Base-by-base conservation (phyloP, 2,888 invertebrate genomes). In the Spodoptera littoralis region DNA sequence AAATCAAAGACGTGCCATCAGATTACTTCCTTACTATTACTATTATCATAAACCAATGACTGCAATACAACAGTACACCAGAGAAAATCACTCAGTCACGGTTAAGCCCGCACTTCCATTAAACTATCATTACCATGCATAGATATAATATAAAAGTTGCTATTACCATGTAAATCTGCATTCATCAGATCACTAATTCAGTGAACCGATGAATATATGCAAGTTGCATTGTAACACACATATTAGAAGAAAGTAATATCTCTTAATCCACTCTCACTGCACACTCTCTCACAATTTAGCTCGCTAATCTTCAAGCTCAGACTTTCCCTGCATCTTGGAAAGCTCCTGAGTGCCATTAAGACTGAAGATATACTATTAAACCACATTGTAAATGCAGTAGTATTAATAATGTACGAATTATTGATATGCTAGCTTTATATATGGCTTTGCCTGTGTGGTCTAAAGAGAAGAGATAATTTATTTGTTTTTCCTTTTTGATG, bases 231-330 rank as follows among this genome's bases (percentile, higher is more conserved):
- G 30, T 60, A 63, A 74, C 77, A 77, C 79, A 79, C 68, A 69
- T 65, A 79, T 77, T 57, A 72, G 61, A 36, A 80, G 78, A 79
- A 78, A 78, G 77, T 67, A 54, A 62, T 58, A 59, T 54, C 9
- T 41, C 2, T 36, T 36, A 36, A 36, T 36, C 36, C 36, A 6
- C 36, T 36, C 4, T 6, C 6, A 18, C 68, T 56, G 48, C 57
- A 65, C 44, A 36, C 36, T 63, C 77, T 78, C 75, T 77, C 75
- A 62, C 80, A 36, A 36, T 36, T 36, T 65, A 61, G 69, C 69
- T 72, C 56, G 60, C 66, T 24, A 49, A 68, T 61, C 50, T 50
- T 43, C 6, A 36, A 47, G 54, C 57, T 47, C 43, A 43, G 42
- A 68, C 77, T 77, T 79, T 77, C 77, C 60, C 74, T 22, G n/a